Evolutionary conservation across 2,113 vertebrate genomes (phyloP), one percentile per base, ranked within the genome.

Genomic region (Tragelaphus scriptus): DNA sequence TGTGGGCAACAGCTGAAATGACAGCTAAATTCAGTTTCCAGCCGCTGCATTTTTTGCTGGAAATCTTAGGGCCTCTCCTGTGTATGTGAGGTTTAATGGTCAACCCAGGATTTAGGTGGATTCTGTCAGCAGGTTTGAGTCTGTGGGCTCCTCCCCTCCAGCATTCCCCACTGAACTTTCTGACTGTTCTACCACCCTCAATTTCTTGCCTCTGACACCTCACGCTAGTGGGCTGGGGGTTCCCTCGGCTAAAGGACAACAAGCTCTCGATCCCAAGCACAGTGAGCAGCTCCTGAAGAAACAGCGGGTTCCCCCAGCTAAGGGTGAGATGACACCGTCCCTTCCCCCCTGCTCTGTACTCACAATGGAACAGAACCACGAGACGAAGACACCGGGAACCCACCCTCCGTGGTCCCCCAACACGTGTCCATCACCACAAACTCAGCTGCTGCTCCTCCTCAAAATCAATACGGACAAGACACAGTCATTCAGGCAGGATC

Each of bases 341-440:
- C 25, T 3, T 10, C 36, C 16, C 16, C 4, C 80, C 19, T 7
- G 9, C 10, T 13, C 61, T 25, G n/a, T 0, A 17, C 28, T 55
- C 56, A 21, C 25, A 68, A n/a, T 28, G 21, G 77, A 79, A 63
- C 36, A 49, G 14, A 32, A 10, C 4, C 32, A 30, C 3, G 1
- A 15, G 23, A 26, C 30, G 0, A 12, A 23, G 16, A 6, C 6
- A 1, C 28, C 10, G 7, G 28, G 61, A 4, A 23, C 0, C 49
- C 53, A 26, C 7, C 26, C 16, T 4, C 21, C 4, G 7, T 1
- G 11, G 14, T 19, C 47, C 68, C 36, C 40, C 47, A 26, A 40
- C 53, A 40, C 30, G 0, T 0, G 2, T 19, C 19, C 13, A 58
- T 17, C 3, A 1, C 56, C 77, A 2, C 0, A 0, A 9, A 5